Percentiles rank a stretch among this genome's conserved stretches.
phyloP scores from a whole-genome alignment of 2,113 vertebrate species.

The Hylia prasina region DNA sequence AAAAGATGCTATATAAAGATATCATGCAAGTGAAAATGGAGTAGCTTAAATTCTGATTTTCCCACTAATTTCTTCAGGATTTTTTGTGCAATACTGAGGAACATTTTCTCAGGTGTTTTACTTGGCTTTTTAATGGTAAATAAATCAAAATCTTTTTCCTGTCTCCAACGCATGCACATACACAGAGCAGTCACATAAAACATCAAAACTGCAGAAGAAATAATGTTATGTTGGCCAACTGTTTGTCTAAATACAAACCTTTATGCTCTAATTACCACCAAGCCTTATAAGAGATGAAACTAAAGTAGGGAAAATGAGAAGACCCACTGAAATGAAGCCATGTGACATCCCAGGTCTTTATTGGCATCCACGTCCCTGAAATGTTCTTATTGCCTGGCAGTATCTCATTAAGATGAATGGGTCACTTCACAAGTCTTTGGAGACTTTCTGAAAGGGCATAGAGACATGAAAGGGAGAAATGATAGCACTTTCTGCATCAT shows the following conservation, averaged over 20 bases:
- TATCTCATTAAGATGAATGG: conserved; percentile 17
- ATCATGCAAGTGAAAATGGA: background rate
- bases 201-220: background rate
- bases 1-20: background rate
- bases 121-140: background rate
- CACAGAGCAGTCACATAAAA: background rate
- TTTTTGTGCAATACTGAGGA: background rate
- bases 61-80: background rate
- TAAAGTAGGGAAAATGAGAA: background rate
- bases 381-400: background rate
- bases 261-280: background rate
- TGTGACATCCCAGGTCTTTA: background rate
- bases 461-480: background rate
- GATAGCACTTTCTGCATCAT: background rate
- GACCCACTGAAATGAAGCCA: background rate
- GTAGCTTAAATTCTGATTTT: background rate
- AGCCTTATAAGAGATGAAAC: background rate
- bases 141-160: background rate
- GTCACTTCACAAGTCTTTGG: background rate
- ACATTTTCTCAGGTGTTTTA: background rate
- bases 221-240: background rate
- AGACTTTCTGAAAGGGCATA: background rate
- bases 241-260: background rate
- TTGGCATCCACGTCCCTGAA: background rate
- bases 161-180: background rate